A percentile compares a stretch with the other conserved stretches of the same genome.
phyloP scores from a whole-genome alignment of 2,797 vertebrate genomes.

The Falco columbarius region DNA sequence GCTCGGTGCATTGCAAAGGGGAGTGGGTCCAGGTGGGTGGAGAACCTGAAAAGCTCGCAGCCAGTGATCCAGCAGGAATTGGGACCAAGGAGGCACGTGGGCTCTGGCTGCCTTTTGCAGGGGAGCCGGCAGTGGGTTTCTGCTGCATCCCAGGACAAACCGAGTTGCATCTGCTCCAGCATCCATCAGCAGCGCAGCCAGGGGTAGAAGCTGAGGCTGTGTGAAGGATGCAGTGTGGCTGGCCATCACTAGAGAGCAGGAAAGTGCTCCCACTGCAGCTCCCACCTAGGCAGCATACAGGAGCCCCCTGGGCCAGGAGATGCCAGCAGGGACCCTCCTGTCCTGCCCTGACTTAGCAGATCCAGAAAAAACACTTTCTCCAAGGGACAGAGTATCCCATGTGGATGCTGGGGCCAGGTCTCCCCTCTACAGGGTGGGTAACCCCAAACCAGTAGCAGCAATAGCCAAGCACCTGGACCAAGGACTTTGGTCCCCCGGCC shows the following conservation, averaged over 20 bases:
- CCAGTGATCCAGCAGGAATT: background rate
- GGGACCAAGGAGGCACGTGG: background rate
- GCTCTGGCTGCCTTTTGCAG: background rate
- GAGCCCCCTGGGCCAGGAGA: background rate
- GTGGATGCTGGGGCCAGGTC: background rate
- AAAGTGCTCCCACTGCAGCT: conserved; percentile 29
- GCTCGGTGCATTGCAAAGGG: background rate
- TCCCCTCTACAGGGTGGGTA: background rate
- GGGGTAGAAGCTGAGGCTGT: background rate
- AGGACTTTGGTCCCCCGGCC: fast-evolving
- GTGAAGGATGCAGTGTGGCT: background rate
- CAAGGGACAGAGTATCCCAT: background rate
- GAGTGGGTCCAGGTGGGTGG: background rate
- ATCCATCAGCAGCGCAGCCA: background rate
- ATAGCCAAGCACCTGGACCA: background rate
- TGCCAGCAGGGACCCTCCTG: background rate
- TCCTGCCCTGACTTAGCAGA: background rate
- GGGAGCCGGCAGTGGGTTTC: background rate
- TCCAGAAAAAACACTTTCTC: background rate
- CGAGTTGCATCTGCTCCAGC: background rate
- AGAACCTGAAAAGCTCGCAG: background rate
- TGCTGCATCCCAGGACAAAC: background rate
- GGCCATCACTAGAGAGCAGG: conserved; percentile 67
- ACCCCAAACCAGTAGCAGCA: background rate
- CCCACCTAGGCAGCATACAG: background rate